Evolutionary conservation across 2,888 invertebrate species (phyloP).

Genomic region (Podotricha telesiphe): DNA sequence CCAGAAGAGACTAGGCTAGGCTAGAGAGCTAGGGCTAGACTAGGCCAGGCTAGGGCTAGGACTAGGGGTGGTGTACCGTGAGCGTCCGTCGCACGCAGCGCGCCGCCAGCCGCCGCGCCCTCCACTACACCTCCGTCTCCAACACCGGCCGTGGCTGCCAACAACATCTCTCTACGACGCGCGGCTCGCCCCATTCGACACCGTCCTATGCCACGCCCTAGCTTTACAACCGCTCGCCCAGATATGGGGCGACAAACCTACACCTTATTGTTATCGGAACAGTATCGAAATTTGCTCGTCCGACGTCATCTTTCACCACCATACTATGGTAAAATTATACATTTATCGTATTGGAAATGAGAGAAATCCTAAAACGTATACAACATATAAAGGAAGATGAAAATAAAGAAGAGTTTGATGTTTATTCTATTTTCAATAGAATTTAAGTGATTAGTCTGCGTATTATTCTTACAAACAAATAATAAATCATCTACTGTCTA

Average conservation of each 20-base stretch:
- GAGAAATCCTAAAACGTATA: neutral
- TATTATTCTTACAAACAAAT: neutral
- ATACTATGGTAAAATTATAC: slow-evolving; percentile 22
- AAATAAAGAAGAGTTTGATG: slow-evolving; percentile 1
- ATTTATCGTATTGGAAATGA: neutral
- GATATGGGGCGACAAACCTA: slow-evolving; percentile 47
- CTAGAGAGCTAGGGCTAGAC: slow-evolving; percentile 35
- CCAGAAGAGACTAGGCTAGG: too few species aligned
- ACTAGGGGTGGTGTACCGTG: slow-evolving; percentile 65
- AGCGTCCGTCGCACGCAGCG: slow-evolving; percentile 81
- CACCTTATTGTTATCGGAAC: slow-evolving; percentile 1
- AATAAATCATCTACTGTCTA: neutral
- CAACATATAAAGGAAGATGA: slow-evolving; percentile 2
- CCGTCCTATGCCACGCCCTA: slow-evolving; percentile 77
- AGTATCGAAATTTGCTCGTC: slow-evolving; percentile 29
- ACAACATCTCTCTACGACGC: slow-evolving; percentile 81
- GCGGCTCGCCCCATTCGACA: slow-evolving; percentile 80
- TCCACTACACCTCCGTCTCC: slow-evolving; percentile 83
- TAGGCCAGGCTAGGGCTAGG: slow-evolving; percentile 42
- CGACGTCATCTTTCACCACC: slow-evolving; percentile 39
- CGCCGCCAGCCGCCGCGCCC: slow-evolving; percentile 78
- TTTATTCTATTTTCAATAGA: neutral
- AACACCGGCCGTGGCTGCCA: slow-evolving; percentile 81
- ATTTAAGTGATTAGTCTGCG: neutral
- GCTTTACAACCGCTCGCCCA: slow-evolving; percentile 63